These are phyloP conservation scores for Hydrolagus colliei DNA, from an alignment of 2,797 vertebrate species.

Conservation along the genomic window DNA sequence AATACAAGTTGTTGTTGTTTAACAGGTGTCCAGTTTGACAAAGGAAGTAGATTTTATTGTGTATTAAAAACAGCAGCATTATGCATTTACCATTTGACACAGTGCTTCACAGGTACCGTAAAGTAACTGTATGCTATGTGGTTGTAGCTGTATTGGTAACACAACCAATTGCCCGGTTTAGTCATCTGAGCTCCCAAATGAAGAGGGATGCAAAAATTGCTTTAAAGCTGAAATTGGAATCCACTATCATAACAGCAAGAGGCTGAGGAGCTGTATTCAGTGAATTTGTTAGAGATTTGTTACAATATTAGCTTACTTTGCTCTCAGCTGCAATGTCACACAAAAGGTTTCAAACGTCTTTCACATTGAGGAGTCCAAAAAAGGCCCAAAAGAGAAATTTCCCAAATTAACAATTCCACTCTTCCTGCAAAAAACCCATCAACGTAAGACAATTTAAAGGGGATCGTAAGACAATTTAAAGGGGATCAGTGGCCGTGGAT, in stretches of 20 bases:
- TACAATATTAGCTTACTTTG: neutral
- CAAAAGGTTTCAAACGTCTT: neutral
- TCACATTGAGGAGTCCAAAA: too few relatives aligned
- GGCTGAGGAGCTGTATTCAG: neutral
- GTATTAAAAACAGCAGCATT: neutral
- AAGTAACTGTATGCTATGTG: too few relatives aligned
- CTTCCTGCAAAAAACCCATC: constrained; percentile 35
- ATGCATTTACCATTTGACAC: neutral
- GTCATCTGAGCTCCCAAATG: too few relatives aligned
- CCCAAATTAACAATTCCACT: constrained; percentile 34
- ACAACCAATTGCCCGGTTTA: too few relatives aligned
- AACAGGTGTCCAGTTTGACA: neutral
- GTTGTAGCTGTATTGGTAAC: too few relatives aligned
- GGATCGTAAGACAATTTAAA: constrained; percentile 42
- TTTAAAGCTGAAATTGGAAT: neutral
- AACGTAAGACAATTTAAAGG: constrained; percentile 39
- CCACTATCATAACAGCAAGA: constrained; percentile 7
- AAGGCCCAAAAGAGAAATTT: neutral
- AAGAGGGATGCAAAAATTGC: neutral
- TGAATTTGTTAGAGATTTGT: neutral
- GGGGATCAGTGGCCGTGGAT: constrained; percentile 45
- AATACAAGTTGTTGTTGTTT: neutral
- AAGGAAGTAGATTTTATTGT: neutral
- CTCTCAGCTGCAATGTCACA: neutral
- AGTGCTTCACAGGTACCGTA: too few relatives aligned